Conservation (phyloP, 92 coral and sea anemone species). For the Ricordea florida region DNA sequence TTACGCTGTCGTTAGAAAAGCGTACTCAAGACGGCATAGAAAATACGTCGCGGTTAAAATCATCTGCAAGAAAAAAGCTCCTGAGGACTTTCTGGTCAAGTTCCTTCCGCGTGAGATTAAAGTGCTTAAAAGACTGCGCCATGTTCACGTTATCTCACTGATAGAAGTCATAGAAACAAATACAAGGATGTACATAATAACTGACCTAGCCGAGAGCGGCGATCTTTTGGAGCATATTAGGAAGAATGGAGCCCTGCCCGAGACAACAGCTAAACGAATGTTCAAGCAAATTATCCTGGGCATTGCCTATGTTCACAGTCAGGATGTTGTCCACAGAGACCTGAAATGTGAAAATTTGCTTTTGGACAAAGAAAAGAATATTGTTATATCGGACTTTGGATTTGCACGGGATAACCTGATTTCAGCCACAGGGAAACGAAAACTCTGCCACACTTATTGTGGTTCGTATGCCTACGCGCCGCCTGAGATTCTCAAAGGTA, state of each 20-base stretch:
- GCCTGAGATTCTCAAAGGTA: constrained; percentile 99
- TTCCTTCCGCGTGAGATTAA: constrained; percentile 96
- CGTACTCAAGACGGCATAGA: constrained; percentile 89
- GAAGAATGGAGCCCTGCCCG: constrained; percentile 81
- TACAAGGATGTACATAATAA: constrained; percentile 96
- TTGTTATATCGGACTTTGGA: constrained; percentile 97
- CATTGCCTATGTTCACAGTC: constrained; percentile 75
- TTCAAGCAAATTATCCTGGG: constrained; percentile 82
- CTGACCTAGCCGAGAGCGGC: constrained; percentile 91
- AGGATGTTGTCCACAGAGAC: constrained; percentile 95
- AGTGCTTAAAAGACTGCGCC: constrained; percentile 85
- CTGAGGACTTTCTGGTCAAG: constrained; percentile 92
- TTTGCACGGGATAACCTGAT: constrained; percentile 90
- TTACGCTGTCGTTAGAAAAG: constrained; percentile 93
- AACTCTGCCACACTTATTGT: constrained; percentile 95
- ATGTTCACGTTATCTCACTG: constrained; percentile 78
- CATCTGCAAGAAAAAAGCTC: constrained; percentile 98
- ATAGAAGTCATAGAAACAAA: constrained; percentile 98
- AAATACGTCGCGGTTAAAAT: constrained; percentile 93
- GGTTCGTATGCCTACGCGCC: constrained; percentile 99
- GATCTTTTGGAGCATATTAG: constrained; percentile 90
- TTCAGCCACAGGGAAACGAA: constrained; percentile 91
- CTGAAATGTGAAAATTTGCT: constrained; percentile 93
- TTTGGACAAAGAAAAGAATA: constrained; percentile 80
- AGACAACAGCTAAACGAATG: constrained; percentile 55